Base-by-base conservation (phyloP, 2,888 invertebrate genomes). In the Eupithecia inturbata region DNA sequence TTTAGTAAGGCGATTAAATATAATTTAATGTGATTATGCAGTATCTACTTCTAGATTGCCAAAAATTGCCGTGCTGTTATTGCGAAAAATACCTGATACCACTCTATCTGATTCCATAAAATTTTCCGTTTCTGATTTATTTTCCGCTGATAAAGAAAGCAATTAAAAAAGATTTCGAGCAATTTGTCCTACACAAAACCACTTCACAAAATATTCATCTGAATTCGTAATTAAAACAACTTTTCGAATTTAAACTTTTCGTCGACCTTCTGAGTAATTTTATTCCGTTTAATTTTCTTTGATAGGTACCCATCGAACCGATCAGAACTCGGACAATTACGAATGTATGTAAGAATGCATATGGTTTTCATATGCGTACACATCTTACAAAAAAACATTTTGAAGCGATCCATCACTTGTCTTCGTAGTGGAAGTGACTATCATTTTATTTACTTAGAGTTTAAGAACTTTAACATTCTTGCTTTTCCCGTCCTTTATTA, bases 141-240 rank as follows among this genome's bases (percentile, higher is more conserved):
- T 66, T 36, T 22, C 66, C 66, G 36, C 67, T 49, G 41, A 67
- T 67, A 67, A 49, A 28, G 31, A 63, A 63, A 33, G 49, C 63
- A 70, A 70, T 64, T 64, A 22, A 62, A 70, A 66, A 45, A 66
- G 63, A 36, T 63, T 33, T 16, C 45, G n/a, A 67, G 67, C 64
- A 53, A 67, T 67, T 71, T 68, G 64, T 71, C 70, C 53, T 31
- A 71, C 63, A 67, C 71, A 22, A 31, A 70, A 71, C 36, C 68
- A 70, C 74, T 72, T 57, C 14, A 70, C 64, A 67, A 76, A 75
- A 73, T 78, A 77, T 77, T 78, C 71, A 77, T 77, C 71, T 26
- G 74, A 77, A 78, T 76, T 79, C 70, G 73, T 77, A 78, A 79
- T 79, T 75, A 75, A 71, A 78, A 75, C 68, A 78, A 73, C 73